Base-by-base conservation (phyloP, 2,888 invertebrate genomes). In the Phyto melanocephala region DNA sequence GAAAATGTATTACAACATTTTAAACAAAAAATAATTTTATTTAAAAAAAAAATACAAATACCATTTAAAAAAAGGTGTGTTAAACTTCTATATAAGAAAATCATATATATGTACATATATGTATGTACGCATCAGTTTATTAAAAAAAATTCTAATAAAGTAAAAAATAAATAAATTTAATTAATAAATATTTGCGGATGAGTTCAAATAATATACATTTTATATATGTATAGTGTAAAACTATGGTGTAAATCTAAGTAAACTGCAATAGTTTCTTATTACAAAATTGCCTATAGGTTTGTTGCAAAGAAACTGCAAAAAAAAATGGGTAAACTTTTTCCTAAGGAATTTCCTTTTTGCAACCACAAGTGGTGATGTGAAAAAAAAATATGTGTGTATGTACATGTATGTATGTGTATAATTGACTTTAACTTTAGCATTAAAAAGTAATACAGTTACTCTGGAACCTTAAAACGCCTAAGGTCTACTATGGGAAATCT, bases 391-490 rank as follows among this genome's bases (percentile, higher is more conserved):
- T 28, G 28, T 28, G 28, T 28, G 28, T 28, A 28, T 28, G 6
- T 28, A 28, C 28, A 5, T 28, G 3, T 5, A 28, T 6, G 6
- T 28, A 28, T 28, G 28, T 28, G 72, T 50, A 28, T 75, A 62
- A 68, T 52, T 47, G 7, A 71, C 52, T 78, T 82, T 75, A 79
- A 82, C 79, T 82, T 82, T 79, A 79, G 47, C 82, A 79, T 82
- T 76, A 68, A 70, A 58, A 74, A 65, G 20, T 58, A 60, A 47
- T 15, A 20, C 82, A 82, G 75, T 82, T 33, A 56, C 67, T 71
- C 22, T 62, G 35, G 76, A 82, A 76, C 82, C 79, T 20, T 76
- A 82, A 82, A 79, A 82, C 82, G 82, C 82, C 79, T 82, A 62
- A 71, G 50, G 62, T 71, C 71, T 60, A 33, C 60, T 45, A 40